Conservation (phyloP, 2,888 invertebrate genomes). For the Caenorhabditis sp. region DNA sequence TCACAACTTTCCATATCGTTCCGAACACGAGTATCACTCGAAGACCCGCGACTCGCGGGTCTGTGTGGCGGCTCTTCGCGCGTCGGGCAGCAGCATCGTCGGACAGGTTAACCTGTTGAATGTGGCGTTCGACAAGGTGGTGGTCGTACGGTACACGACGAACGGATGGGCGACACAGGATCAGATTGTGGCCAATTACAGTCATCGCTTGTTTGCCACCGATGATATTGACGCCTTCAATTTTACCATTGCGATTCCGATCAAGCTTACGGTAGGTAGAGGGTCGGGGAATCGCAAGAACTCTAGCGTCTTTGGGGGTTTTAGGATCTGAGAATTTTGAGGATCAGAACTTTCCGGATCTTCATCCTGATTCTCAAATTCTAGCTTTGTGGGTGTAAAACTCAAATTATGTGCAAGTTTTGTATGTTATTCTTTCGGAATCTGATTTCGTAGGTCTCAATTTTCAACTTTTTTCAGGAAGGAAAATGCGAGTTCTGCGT, state of each 20-base stretch:
- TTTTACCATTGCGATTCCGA: conserved; percentile 65
- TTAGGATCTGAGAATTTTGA: too few species aligned
- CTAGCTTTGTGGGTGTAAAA: too few species aligned
- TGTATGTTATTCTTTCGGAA: too few species aligned
- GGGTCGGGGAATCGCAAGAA: too few species aligned
- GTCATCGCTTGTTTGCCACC: conserved; percentile 66
- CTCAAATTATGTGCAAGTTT: too few species aligned
- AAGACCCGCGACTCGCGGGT: conserved; percentile 51
- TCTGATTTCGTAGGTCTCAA: too few species aligned
- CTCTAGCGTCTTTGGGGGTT: too few species aligned
- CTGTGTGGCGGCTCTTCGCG: conserved; percentile 65
- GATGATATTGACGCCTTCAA: conserved; percentile 72
- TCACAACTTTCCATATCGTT: conserved; percentile 68
- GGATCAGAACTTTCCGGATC: too few species aligned
- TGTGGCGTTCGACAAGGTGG: conserved; percentile 69
- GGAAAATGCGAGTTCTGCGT: conserved; percentile 72
- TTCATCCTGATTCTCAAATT: too few species aligned
- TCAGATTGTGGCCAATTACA: conserved; percentile 65
- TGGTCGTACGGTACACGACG: conserved; percentile 67
- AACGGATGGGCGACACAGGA: conserved; percentile 62
- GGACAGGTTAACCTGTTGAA: conserved; percentile 73
- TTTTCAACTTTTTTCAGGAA: conserved; percentile 43
- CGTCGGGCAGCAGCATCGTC: conserved; percentile 60
- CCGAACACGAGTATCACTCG: conserved; percentile 64
- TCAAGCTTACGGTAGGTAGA: conserved; percentile 50